Evolutionary conservation across 2,888 invertebrate species (phyloP), one percentile per base, ranked within the genome.

Genomic region (Lutraria lutraria): DNA sequence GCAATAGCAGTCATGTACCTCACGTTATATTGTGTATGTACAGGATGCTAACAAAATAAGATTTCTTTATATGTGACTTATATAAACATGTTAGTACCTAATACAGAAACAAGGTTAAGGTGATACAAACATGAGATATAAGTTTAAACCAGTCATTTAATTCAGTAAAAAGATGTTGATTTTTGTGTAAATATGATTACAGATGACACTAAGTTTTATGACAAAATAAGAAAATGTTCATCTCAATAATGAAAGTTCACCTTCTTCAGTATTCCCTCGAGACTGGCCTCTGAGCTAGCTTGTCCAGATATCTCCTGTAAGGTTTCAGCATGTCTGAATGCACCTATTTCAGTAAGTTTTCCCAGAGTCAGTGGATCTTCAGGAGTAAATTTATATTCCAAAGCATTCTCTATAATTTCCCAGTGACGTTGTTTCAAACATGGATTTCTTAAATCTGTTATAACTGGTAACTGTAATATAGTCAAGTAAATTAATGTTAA

Each of bases 261-360:
- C 97, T 98, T 98, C 95, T 98, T 98, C 12, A 99, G 97, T 95
- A 99, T 97, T 13, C 97, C 97, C 96, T 99, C 99, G 19, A 99
- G 97, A 12, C 98, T 98, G 6, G 98, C 98, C 96, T 99, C 99
- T 3, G 98, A 98, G 94, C 98, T 98, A 0, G 99, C 99, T 96
- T 98, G 98, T 0, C 98, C 98, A 0, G 98, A 98, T 15, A 99
- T 98, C 95, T 99, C 98, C 97, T 98, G 98, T 25, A 99, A 96
- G 90, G 98, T 97, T 16, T 98, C 97, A 0, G 98, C 97, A 94
- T 98, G 97, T 83, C 97, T 97, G 96, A 98, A 98, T 0, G 98
- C 98, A n/a, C 98, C 97, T 8, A 98, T 97, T 0, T 98, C 97
- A 89, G 98, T 98, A 81, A 98, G 97, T 43, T 97, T 97, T 21